Conservation (phyloP, 2,797 vertebrate genomes). For the Enteromius afrohamiltoni region DNA sequence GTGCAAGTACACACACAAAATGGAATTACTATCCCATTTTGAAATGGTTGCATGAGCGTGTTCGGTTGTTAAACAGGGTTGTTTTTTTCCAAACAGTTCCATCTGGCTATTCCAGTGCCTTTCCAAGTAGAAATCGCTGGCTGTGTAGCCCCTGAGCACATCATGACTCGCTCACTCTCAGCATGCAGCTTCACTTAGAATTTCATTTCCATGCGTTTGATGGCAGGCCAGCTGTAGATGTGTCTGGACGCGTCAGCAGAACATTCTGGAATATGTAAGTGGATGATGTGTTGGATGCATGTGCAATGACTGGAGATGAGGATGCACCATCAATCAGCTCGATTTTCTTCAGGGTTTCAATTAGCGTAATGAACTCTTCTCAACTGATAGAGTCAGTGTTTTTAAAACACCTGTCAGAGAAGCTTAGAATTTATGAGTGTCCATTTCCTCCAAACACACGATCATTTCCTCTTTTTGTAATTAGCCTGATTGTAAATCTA, state of each 20-base stretch:
- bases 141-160: constrained; percentile 27
- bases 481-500: constrained; percentile 49
- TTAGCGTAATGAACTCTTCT: constrained; percentile 53
- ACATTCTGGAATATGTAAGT: constrained; percentile 8
- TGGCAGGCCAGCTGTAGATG: constrained; percentile 19
- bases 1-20: constrained; percentile 26
- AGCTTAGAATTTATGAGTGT: constrained; percentile 49
- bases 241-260: background rate
- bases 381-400: constrained; percentile 46
- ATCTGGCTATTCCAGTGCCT: constrained; percentile 40
- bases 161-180: constrained; percentile 4
- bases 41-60: constrained; percentile 41
- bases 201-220: constrained; percentile 21
- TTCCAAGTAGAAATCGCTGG: constrained; percentile 7
- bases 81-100: constrained; percentile 33
- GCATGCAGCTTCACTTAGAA: constrained; percentile 4
- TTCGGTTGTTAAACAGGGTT: constrained; percentile 11
- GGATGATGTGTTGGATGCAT: constrained; percentile 9
- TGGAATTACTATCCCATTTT: constrained; percentile 24
- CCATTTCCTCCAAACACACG: constrained; percentile 44
- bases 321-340: background rate
- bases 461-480: constrained; percentile 51
- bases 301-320: constrained; percentile 5
- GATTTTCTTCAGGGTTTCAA: constrained; percentile 50
- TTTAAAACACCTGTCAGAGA: constrained; percentile 46